These are phyloP conservation scores for Mythimna loreyi DNA, from an alignment of 2,888 invertebrate species.

Conservation along the genomic window DNA sequence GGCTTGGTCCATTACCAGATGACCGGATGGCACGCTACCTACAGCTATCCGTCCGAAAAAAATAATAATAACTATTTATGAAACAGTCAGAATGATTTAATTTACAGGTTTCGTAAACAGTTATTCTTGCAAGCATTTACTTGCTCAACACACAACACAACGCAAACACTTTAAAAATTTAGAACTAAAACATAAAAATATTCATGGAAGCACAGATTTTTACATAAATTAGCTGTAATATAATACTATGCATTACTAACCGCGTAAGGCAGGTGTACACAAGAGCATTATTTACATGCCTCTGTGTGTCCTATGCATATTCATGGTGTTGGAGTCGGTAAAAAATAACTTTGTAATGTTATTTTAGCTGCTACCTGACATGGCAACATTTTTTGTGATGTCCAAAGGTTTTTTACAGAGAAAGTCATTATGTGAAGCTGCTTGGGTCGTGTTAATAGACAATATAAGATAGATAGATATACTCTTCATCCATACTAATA, in stretches of 20 bases:
- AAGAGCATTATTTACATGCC: constrained; percentile 43
- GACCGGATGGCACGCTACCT: too few relatives aligned
- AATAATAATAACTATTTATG: not conserved
- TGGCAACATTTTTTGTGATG: constrained; percentile 2
- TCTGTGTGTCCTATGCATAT: constrained; percentile 57
- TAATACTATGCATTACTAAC: constrained; percentile 41
- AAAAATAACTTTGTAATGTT: constrained; percentile 52
- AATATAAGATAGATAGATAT: too few relatives aligned
- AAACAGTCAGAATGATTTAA: not conserved
- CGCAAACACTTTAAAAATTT: not conserved
- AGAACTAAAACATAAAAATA: constrained; percentile 21
- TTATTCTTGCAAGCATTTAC: too few relatives aligned
- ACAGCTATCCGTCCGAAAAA: too few relatives aligned
- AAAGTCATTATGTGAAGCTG: constrained; percentile 22
- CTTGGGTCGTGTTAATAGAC: constrained; percentile 4
- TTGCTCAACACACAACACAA: not conserved
- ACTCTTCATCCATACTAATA: too few relatives aligned
- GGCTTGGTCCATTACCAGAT: too few relatives aligned
- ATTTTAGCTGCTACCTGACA: constrained; percentile 21
- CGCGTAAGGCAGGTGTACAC: constrained; percentile 38
- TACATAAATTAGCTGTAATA: constrained; percentile 46
- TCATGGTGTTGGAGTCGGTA: constrained; percentile 46
- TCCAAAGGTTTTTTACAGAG: constrained; percentile 21
- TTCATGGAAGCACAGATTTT: constrained; percentile 33
- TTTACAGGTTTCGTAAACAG: too few relatives aligned